phyloP scores from a whole-genome alignment of 2,888 invertebrate species.

The Epinotia nisella region DNA sequence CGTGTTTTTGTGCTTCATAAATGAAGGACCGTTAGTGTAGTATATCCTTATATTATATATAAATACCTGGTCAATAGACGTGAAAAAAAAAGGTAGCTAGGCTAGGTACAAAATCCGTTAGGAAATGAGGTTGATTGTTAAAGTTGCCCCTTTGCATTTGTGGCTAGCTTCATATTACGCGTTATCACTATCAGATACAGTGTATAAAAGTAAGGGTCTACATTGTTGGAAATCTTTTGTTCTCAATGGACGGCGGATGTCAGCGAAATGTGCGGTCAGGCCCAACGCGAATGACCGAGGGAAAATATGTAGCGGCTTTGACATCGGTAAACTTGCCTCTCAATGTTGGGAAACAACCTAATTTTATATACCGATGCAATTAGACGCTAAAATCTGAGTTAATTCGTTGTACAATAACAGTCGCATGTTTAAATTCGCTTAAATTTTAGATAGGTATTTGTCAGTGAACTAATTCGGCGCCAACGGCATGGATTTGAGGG shows the following conservation, averaged over 20 bases:
- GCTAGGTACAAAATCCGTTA: slow-evolving; percentile 3
- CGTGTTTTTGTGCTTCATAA: not conserved
- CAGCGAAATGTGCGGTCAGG: slow-evolving; percentile 61
- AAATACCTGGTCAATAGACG: not conserved
- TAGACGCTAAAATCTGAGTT: not conserved
- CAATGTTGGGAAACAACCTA: not conserved
- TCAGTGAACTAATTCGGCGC: not conserved
- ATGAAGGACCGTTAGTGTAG: not conserved
- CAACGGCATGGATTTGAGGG: not conserved
- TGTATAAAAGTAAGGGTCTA: slow-evolving; percentile 55
- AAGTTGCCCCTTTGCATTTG: slow-evolving; percentile 22
- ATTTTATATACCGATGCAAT: not conserved
- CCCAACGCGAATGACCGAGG: slow-evolving; percentile 51
- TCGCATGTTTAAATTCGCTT: not conserved
- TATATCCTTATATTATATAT: not conserved
- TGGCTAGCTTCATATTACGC: slow-evolving; percentile 43
- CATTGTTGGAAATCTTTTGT: slow-evolving; percentile 59
- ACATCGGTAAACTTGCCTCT: slow-evolving; percentile 8
- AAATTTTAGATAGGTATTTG: not conserved
- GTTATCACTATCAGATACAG: slow-evolving; percentile 50
- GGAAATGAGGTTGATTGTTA: slow-evolving; percentile 35
- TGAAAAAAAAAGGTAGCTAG: not conserved
- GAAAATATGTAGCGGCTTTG: slow-evolving; percentile 50
- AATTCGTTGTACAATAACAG: not conserved
- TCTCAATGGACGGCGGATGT: slow-evolving; percentile 52